A percentile compares a stretch with the other conserved stretches of the same genome.
Evolutionary conservation across 2,113 vertebrate genomes (phyloP).

Genomic region (Pollimyrus isidori): DNA sequence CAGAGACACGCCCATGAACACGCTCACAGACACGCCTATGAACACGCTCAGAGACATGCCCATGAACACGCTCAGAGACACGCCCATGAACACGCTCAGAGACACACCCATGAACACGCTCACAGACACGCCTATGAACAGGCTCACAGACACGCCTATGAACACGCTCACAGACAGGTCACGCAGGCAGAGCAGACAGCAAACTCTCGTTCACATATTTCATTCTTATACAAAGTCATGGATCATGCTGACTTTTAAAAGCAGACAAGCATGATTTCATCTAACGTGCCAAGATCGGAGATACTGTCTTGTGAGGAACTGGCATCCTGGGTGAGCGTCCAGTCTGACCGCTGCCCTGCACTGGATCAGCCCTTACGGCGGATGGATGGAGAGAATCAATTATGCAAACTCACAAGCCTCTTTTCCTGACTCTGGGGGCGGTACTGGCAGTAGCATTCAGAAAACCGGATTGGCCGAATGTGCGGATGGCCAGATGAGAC

Average conservation of each 20-base stretch:
- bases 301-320: neutral
- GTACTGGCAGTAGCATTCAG: neutral
- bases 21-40: too few species aligned
- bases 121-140: too few species aligned
- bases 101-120: too few species aligned
- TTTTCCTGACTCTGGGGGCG: neutral
- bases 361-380: neutral
- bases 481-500: neutral
- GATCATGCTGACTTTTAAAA: neutral
- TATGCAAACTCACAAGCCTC: neutral
- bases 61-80: too few species aligned
- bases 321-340: neutral
- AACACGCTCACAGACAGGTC: too few species aligned
- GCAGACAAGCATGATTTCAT: neutral
- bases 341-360: neutral
- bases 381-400: neutral
- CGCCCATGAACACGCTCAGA: too few species aligned
- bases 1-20: too few species aligned
- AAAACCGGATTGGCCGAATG: neutral
- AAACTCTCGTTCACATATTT: neutral
- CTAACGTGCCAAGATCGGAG: neutral
- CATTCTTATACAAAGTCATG: neutral
- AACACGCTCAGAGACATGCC: too few species aligned
- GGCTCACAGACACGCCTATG: too few species aligned
- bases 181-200: neutral